Evolutionary conservation across 2,888 invertebrate species (phyloP).

Genomic region (Thera britannica): DNA sequence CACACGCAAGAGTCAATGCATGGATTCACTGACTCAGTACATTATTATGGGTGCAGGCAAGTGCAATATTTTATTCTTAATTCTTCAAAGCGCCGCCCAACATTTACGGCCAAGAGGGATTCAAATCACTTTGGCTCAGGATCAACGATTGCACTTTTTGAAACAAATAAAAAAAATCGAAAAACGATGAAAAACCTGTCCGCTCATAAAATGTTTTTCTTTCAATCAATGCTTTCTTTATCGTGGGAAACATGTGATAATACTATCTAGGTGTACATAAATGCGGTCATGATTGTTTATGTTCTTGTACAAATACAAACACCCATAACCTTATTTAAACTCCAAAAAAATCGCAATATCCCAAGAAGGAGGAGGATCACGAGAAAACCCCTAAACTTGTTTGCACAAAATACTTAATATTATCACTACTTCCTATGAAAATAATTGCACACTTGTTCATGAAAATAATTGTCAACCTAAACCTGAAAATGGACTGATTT

Average conservation of each 20-base stretch:
- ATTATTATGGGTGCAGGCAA: background rate
- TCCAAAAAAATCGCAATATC: background rate
- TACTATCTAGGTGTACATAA: background rate
- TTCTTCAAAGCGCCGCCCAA: background rate
- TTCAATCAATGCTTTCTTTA: background rate
- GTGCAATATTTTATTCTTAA: background rate
- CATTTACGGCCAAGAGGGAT: background rate
- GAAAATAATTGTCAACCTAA: too few relatives aligned
- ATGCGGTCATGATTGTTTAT: background rate
- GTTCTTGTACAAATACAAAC: background rate
- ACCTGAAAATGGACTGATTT: too few relatives aligned
- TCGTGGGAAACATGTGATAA: constrained; percentile 1
- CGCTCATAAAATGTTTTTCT: background rate
- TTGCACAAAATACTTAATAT: too few relatives aligned
- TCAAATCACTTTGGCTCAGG: too few relatives aligned
- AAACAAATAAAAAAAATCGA: too few relatives aligned
- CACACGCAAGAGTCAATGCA: background rate
- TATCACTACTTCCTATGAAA: too few relatives aligned
- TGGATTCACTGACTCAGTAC: background rate
- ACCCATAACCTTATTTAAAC: background rate
- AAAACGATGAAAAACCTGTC: too few relatives aligned
- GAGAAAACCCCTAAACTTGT: too few relatives aligned
- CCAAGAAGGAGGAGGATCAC: too few relatives aligned
- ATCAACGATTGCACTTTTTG: too few relatives aligned
- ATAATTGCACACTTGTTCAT: too few relatives aligned